A percentile compares a stretch with the other conserved stretches of the same genome.
phyloP scores from a whole-genome alignment of 2,113 vertebrate species.

The Megalops atlanticus region DNA sequence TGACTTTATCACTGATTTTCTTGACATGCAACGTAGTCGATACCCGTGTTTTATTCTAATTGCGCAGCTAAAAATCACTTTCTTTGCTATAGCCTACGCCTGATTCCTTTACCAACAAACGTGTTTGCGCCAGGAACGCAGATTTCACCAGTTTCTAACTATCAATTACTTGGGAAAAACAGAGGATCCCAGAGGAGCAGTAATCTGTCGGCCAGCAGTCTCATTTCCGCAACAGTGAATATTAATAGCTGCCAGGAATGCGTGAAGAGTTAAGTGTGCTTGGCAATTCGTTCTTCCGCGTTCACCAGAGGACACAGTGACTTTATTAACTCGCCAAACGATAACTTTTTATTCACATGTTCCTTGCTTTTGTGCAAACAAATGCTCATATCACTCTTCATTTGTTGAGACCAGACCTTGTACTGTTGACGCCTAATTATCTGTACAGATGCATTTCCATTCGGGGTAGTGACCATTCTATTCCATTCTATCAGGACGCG shows the following conservation, averaged over 20 bases:
- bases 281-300: neutral
- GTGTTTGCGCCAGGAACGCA: constrained; percentile 30
- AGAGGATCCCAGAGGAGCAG: constrained; percentile 58
- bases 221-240: constrained; percentile 34
- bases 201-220: constrained; percentile 64
- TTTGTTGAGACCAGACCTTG: too few species aligned
- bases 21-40: neutral
- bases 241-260: constrained; percentile 25
- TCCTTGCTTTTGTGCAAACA: too few species aligned
- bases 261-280: constrained; percentile 20
- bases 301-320: constrained; percentile 4
- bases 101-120: neutral
- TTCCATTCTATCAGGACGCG: neutral
- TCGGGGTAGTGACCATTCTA: neutral
- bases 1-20: neutral
- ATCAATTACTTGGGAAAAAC: constrained; percentile 64
- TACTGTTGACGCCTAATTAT: neutral
- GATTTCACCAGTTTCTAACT: constrained; percentile 60
- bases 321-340: constrained; percentile 8
- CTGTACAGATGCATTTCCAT: neutral
- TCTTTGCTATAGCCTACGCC: neutral
- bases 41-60: neutral
- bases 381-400: neutral
- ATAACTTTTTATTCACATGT: too few species aligned
- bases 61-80: neutral